Conservation (phyloP, 1,140 invertebrate genomes). For the Theocolax elegans region DNA sequence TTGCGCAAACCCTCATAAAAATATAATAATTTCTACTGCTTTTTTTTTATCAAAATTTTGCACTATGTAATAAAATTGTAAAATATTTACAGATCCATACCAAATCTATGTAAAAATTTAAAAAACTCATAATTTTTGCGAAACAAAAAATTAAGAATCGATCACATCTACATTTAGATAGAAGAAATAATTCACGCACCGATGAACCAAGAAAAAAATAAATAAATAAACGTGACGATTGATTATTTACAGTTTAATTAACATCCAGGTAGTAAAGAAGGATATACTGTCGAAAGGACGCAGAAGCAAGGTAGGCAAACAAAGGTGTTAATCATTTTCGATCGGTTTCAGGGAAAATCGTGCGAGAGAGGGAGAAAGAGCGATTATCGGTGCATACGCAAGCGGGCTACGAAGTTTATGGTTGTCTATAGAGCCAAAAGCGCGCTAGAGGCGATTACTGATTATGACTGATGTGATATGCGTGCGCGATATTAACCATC, state of each 20-base stretch:
- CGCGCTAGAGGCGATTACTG: conserved; percentile 40
- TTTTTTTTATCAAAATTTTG: too few species aligned
- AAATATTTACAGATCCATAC: too few species aligned
- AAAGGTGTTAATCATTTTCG: conserved; percentile 38
- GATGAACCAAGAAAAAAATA: too few species aligned
- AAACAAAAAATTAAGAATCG: too few species aligned
- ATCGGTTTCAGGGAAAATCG: background rate
- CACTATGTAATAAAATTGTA: too few species aligned
- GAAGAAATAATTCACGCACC: too few species aligned
- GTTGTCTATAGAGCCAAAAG: conserved; percentile 33
- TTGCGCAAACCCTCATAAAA: too few species aligned
- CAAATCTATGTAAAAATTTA: too few species aligned
- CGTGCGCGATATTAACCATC: conserved; percentile 54
- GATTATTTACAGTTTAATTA: conserved; percentile 14
- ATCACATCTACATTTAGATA: too few species aligned
- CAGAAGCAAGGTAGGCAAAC: background rate
- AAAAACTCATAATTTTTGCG: too few species aligned
- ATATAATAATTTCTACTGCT: too few species aligned
- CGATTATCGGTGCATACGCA: conserved; percentile 23
- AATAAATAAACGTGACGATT: too few species aligned
- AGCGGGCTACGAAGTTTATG: conserved; percentile 44
- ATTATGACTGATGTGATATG: conserved; percentile 63
- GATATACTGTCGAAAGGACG: background rate
- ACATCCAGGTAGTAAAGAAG: background rate
- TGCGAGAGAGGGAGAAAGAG: conserved; percentile 2